Conservation (phyloP, 1,140 invertebrate genomes). For the Rhysida immarginata region DNA sequence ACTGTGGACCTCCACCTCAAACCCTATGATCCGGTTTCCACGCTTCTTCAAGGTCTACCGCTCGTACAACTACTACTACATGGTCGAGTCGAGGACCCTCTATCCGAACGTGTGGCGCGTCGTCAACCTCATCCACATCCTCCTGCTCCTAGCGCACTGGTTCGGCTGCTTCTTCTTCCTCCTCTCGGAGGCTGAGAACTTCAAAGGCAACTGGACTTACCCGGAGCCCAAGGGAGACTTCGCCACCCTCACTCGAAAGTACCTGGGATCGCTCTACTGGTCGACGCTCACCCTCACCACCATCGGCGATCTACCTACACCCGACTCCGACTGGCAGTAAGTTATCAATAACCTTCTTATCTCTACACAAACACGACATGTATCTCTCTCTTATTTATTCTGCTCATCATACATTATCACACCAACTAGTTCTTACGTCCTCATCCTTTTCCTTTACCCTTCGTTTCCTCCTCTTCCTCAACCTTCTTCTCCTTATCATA, state of each 20-base stretch:
- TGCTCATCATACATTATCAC: no score
- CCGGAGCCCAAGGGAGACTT: conserved; percentile 70
- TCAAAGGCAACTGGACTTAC: conserved; percentile 82
- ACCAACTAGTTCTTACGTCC: no score
- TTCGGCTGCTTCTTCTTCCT: conserved; percentile 95
- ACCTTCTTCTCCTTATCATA: neutral
- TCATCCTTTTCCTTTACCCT: neutral
- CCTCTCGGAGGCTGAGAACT: conserved; percentile 77
- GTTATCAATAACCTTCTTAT: conserved; percentile 32
- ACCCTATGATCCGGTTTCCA: conserved; percentile 29
- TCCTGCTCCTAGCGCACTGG: conserved; percentile 89
- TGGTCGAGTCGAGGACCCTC: conserved; percentile 84
- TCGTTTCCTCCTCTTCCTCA: neutral
- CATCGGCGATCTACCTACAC: conserved; percentile 84
- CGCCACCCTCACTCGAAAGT: conserved; percentile 72
- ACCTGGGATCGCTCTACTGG: conserved; percentile 88
- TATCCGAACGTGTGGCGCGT: conserved; percentile 95
- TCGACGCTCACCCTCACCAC: conserved; percentile 92
- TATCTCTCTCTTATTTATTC: conserved; percentile 2
- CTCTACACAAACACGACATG: conserved; percentile 1
- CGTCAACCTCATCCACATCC: conserved; percentile 82
- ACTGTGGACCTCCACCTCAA: conserved; percentile 45
- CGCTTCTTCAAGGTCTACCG: conserved; percentile 60
- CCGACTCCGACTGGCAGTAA: conserved; percentile 91
- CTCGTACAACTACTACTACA: conserved; percentile 83